These are phyloP conservation scores for Dasysyrphus tricinctus DNA, from an alignment of 2,888 invertebrate genomes.

Conservation along the genomic window DNA sequence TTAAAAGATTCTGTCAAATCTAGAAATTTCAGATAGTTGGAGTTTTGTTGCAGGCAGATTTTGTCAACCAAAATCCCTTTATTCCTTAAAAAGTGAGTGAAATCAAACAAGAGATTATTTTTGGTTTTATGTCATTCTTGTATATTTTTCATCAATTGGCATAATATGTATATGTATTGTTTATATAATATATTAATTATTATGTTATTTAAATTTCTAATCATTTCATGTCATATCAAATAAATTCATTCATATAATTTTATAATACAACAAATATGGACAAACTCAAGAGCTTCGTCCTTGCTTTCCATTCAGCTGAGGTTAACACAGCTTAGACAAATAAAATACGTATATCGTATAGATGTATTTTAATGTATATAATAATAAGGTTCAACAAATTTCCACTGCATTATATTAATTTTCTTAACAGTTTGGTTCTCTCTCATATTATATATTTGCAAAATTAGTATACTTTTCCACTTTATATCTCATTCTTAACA, in stretches of 20 bases:
- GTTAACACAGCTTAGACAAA: constrained; percentile 39
- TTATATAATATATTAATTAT: constrained; percentile 72
- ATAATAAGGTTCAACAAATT: constrained; percentile 50
- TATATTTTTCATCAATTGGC: constrained; percentile 74
- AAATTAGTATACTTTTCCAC: constrained; percentile 27
- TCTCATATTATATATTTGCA: constrained; percentile 51
- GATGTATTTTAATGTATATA: neutral
- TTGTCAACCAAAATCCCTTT: neutral
- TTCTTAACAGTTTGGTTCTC: constrained; percentile 68
- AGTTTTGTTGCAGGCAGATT: too few relatives aligned
- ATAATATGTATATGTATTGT: constrained; percentile 70
- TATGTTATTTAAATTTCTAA: constrained; percentile 60
- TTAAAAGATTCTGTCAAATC: too few relatives aligned
- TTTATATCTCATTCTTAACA: constrained; percentile 53
- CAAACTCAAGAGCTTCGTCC: neutral
- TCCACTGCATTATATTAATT: constrained; percentile 40
- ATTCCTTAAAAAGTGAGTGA: neutral
- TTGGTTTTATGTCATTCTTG: constrained; percentile 74
- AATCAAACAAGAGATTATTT: constrained; percentile 19
- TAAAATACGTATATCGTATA: neutral
- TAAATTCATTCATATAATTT: constrained; percentile 64
- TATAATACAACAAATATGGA: constrained; percentile 55
- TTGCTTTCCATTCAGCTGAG: neutral
- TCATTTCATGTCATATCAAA: constrained; percentile 63
- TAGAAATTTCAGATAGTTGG: too few relatives aligned